Conservation (phyloP, 2,888 invertebrate genomes). For the Pristionchus fissidentatus region DNA sequence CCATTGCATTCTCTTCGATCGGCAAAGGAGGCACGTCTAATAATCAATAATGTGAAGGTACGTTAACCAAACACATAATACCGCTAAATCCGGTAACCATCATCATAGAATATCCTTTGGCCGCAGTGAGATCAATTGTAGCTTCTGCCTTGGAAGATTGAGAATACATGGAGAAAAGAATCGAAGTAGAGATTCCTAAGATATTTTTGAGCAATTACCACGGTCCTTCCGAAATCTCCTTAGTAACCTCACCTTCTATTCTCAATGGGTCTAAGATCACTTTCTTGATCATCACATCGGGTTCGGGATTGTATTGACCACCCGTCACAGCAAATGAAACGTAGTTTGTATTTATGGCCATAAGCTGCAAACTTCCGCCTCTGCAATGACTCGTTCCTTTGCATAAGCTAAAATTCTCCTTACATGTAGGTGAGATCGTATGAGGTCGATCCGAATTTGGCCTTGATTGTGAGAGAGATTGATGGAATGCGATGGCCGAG, state of each 20-base stretch:
- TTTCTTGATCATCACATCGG: not conserved
- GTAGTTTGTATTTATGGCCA: constrained; percentile 5
- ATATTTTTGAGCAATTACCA: not conserved
- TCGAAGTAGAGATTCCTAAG: constrained; percentile 15
- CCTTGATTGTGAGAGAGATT: not conserved
- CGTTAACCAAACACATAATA: not conserved
- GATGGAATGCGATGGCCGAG: not conserved
- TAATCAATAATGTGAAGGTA: not conserved
- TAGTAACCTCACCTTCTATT: constrained; percentile 2
- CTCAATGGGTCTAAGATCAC: constrained; percentile 1
- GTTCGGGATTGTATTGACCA: not conserved
- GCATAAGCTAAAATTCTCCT: not conserved
- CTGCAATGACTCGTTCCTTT: not conserved
- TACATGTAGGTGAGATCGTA: not conserved
- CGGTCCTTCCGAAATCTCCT: not conserved
- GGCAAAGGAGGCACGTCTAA: constrained; percentile 35
- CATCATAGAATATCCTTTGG: constrained; percentile 21
- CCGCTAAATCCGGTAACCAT: constrained; percentile 48
- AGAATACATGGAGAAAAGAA: not conserved
- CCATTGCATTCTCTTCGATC: not conserved
- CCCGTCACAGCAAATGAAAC: not conserved
- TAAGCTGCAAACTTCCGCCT: constrained; percentile 8
- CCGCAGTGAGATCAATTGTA: not conserved
- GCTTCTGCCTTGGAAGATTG: not conserved
- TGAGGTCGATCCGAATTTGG: not conserved